Base-by-base conservation (phyloP, 2,113 vertebrate species). In the Zosterops hypoxanthus region DNA sequence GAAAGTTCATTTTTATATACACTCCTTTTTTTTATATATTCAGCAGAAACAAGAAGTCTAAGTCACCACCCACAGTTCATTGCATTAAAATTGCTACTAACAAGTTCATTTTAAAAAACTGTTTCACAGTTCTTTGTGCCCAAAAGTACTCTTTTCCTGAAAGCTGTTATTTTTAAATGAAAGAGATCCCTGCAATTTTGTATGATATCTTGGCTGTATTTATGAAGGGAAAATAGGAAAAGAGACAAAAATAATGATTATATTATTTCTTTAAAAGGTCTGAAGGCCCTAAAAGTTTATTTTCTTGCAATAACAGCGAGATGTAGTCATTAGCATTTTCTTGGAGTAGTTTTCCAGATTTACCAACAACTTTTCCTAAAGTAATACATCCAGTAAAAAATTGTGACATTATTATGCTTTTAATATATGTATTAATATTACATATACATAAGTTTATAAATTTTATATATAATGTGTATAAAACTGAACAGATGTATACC, bases 401-500 rank as follows among this genome's bases (percentile, higher is more conserved):
- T 0, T 2, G 1, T 33, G 13, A 3, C n/a, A 28, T 24, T 42
- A n/a, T 22, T 69, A 20, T 29, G 3, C 11, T 36, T 89, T 55
- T 79, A 64, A 42, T 31, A 18, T 2, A 9, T 4, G 8, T 29
- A 50, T 31, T 26, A 50, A 42, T 42, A 47, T 56, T 64, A 9
- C 17, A 55, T 52, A 53, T 17, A 53, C 14, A 8, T 25, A 20
- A 5, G 4, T 34, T 41, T 34, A 26, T 31, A 8, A 59, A 42
- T 34, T 36, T 25, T 20, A 50, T 20, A 41, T 41, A 21, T 34
- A 42, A 59, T 14, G 17, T 15, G 10, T 2, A 44, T n/a, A 46
- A 66, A 82, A 28, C 5, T 8, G 19, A 85, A 75, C 6, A 39
- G n/a, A 47, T 20, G 5, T 47, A 50, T 59, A 56, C 34, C 15